Evolutionary conservation across 92 coral and sea anemone species (phyloP), one percentile per base, ranked within the genome.

Genomic region (Blastomussa wellsi): DNA sequence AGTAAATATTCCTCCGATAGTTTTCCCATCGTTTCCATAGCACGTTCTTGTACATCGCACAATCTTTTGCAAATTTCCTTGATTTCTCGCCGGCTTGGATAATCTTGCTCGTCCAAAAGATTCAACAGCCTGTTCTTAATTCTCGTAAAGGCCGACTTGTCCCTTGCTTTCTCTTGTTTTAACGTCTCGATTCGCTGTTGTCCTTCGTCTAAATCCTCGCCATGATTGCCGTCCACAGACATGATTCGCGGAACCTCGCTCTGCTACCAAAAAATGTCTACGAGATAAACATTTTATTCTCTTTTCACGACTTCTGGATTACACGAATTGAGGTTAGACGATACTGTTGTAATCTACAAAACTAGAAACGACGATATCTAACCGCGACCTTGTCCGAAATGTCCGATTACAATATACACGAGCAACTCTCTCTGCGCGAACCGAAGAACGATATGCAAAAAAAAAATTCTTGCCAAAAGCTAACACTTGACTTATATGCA

Each of bases 11-110:
- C 88, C 5, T 49, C 42, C 20, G 86, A 86, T 55, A 85, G 74
- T 57, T 67, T 37, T 16, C 71, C 76, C 80, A 89, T 85, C 32
- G 86, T 66, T 35, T 74, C 82, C 82, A 85, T 74, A 14, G 86
- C 92, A 48, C 71, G 39, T 80, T 86, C 90, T 55, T 86, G 84
- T 64, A 39, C 74, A 24, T 83, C 75, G 81, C 83, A 77, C 15
- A 90, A 80, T 62, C 68, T 36, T 38, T 73, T 88, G 15, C 87
- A 87, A 2, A 62, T 36, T 82, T 82, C 65, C 69, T 83, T 73
- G 35, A 86, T 65, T 52, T 87, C 80, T 72, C 86, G 86, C 62
- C 89, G 94, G 59, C 84, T 91, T 14, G 89, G 91, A 66, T 72
- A 79, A 65, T 87, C 91, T 71, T 86, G 86, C 24, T 79, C 82